phyloP scores from a whole-genome alignment of 2,888 invertebrate genomes.

The Lepidocyrtinus sp. region DNA sequence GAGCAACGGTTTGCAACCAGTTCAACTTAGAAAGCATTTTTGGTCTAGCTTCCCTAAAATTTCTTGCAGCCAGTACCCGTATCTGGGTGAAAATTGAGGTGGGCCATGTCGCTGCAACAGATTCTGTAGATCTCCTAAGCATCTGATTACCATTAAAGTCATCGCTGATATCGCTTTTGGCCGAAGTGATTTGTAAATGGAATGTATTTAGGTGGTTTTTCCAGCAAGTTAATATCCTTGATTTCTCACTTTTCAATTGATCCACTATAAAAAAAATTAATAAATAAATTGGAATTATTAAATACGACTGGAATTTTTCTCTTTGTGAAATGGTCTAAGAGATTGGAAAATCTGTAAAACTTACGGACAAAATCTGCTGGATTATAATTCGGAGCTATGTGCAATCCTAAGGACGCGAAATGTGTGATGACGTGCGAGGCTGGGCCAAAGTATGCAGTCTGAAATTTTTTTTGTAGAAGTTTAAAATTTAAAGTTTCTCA shows the following conservation, averaged over 20 bases:
- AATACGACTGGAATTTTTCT: no score
- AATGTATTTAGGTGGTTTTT: slow-evolving; percentile 65
- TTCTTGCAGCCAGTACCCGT: slow-evolving; percentile 81
- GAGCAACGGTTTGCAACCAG: slow-evolving; percentile 83
- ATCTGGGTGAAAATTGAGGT: slow-evolving; percentile 69
- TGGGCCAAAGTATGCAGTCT: slow-evolving; percentile 84
- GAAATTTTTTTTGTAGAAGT: not conserved
- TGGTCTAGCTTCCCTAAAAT: slow-evolving; percentile 83
- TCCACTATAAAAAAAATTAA: slow-evolving; percentile 77
- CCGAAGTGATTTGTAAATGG: slow-evolving; percentile 66
- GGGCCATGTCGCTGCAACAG: slow-evolving; percentile 66
- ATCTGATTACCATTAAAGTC: slow-evolving; percentile 68
- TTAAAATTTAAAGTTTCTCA: not conserved
- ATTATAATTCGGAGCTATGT: slow-evolving; percentile 84
- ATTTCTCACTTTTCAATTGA: slow-evolving; percentile 78
- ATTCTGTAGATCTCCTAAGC: slow-evolving; percentile 60
- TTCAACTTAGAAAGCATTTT: slow-evolving; percentile 84
- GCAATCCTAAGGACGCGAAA: slow-evolving; percentile 81
- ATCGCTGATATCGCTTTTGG: slow-evolving; percentile 64
- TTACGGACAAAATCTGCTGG: slow-evolving; percentile 86
- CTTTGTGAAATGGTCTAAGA: no score
- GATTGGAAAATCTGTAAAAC: slow-evolving; percentile 70
- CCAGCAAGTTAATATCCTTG: slow-evolving; percentile 65
- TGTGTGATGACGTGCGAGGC: slow-evolving; percentile 81
- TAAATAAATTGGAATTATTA: not conserved